Conservation (phyloP, 1,140 invertebrate species). For the Brachionus rubens region DNA sequence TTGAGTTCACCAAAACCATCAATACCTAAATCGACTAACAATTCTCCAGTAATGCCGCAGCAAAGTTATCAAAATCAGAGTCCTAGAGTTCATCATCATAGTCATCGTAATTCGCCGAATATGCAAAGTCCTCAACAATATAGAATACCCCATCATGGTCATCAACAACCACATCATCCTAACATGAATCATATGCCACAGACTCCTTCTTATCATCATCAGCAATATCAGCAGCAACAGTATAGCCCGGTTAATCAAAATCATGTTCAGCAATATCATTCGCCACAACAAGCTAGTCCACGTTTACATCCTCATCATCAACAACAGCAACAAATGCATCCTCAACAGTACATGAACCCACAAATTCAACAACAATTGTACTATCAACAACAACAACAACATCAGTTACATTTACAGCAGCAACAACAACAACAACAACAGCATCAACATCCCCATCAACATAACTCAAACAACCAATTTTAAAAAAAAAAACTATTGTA, state of each 20-base stretch:
- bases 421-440: constrained; percentile 5
- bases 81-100: neutral
- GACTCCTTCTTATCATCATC: neutral
- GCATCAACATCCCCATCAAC: neutral
- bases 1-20: neutral
- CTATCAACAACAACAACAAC: constrained; percentile 26
- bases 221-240: neutral
- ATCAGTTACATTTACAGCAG: neutral
- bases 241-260: neutral
- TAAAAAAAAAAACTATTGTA: no score
- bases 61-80: neutral
- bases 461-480: no score
- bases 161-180: neutral
- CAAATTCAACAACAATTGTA: constrained; percentile 2
- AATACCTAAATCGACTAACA: neutral
- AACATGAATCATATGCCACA: no score
- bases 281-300: neutral
- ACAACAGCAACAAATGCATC: constrained; percentile 5
- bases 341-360: neutral
- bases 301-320: neutral
- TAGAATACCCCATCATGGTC: neutral
- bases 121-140: neutral
- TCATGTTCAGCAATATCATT: neutral
- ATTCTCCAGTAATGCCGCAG: constrained; percentile 10
- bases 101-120: neutral